Conservation (phyloP, 2,888 invertebrate species). For the Orthosia gothica region DNA sequence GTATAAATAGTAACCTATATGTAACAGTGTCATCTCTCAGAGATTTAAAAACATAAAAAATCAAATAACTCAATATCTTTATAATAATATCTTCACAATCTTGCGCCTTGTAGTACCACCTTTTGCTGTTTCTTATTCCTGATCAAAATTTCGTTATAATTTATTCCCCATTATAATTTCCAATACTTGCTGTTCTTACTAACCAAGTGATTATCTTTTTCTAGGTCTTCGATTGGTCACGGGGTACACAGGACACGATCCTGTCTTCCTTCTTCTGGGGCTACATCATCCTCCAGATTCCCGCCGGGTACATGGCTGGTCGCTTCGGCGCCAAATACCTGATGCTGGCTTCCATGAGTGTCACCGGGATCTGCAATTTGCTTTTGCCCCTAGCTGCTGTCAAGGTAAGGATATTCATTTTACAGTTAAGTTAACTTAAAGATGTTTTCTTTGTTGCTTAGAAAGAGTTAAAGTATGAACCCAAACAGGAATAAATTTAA, state of each 20-base stretch:
- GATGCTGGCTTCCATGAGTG: constrained; percentile 85
- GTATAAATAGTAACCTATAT: no score
- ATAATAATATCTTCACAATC: no score
- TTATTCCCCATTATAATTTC: not conserved
- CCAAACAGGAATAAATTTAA: no score
- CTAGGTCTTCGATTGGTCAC: constrained; percentile 92
- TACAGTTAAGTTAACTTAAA: not conserved
- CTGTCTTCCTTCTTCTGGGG: constrained; percentile 96
- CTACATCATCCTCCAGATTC: constrained; percentile 94
- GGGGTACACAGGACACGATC: constrained; percentile 91
- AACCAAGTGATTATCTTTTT: not conserved
- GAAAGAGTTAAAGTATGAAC: not conserved
- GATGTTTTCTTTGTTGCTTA: not conserved
- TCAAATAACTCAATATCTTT: no score
- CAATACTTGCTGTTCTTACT: not conserved
- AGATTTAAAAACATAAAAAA: no score
- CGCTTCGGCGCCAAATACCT: constrained; percentile 95
- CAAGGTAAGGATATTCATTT: constrained; percentile 69
- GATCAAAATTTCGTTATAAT: not conserved
- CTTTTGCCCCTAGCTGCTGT: constrained; percentile 82
- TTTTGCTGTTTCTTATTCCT: no score
- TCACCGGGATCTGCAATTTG: constrained; percentile 83
- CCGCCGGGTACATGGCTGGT: constrained; percentile 94
- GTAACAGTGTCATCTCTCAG: no score
- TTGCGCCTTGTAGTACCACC: no score